Conservation (phyloP, 2,888 invertebrate species). For the Drosophila flavopinicola region DNA sequence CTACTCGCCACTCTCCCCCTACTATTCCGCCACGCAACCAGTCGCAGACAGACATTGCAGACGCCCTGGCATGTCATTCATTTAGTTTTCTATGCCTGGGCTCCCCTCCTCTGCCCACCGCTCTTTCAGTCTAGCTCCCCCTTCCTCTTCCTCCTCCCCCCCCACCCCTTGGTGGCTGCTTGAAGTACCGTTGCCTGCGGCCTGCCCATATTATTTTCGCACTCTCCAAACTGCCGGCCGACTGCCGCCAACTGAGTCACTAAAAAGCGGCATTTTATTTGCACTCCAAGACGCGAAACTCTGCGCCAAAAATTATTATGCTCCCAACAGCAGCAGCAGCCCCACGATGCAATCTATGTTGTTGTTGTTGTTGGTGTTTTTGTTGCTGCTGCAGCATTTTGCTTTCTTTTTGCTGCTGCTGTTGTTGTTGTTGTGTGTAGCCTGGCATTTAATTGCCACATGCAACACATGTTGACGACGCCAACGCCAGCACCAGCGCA, state of each 20-base stretch:
- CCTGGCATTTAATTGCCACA: constrained; percentile 75
- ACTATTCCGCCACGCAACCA: constrained; percentile 10
- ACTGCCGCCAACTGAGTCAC: constrained; percentile 69
- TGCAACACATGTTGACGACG: constrained; percentile 75
- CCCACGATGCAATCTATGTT: constrained; percentile 31
- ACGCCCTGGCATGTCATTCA: constrained; percentile 68
- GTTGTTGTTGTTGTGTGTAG: constrained; percentile 33
- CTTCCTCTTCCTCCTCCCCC: no score
- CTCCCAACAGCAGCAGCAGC: constrained; percentile 36
- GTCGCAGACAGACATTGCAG: constrained; percentile 54
- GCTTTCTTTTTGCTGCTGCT: constrained; percentile 46
- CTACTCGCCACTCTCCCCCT: constrained; percentile 9
- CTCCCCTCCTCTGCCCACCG: constrained; percentile 2
- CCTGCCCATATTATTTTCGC: constrained; percentile 65
- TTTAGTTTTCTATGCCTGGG: constrained; percentile 59
- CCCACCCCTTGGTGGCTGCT: not conserved
- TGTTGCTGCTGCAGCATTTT: constrained; percentile 29
- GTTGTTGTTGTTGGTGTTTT: constrained; percentile 13
- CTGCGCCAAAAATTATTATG: constrained; percentile 70
- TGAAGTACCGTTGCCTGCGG: constrained; percentile 47
- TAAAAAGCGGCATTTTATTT: constrained; percentile 75
- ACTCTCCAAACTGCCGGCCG: constrained; percentile 42
- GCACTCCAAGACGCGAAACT: constrained; percentile 68
- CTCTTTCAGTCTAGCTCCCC: constrained; percentile 4
- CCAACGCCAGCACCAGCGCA: constrained; percentile 35